phyloP scores from a whole-genome alignment of 92 coral and sea anemone genomes.

The Isaurus tuberculatus region DNA sequence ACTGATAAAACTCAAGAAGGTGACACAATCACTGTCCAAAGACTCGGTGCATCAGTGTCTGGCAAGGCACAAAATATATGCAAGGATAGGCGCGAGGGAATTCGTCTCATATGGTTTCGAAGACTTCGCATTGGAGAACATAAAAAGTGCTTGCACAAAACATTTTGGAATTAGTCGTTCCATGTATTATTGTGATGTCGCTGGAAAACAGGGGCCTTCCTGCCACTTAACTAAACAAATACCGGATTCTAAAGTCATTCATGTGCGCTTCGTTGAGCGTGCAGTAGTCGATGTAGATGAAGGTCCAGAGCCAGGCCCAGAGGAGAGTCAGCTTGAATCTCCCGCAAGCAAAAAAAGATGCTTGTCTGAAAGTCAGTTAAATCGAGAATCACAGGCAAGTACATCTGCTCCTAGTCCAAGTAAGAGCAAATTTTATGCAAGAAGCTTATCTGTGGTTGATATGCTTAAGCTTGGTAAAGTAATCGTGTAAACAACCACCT shows the following conservation, averaged over 20 bases:
- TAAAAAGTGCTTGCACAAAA: constrained; percentile 23
- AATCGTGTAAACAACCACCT: constrained; percentile 19
- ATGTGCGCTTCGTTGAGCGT: constrained; percentile 26
- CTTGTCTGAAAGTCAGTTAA: not conserved
- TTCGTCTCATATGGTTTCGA: not conserved
- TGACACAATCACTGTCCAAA: constrained; percentile 1
- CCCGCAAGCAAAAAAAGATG: constrained; percentile 8
- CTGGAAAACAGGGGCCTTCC: constrained; percentile 33
- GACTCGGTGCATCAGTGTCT: constrained; percentile 2
- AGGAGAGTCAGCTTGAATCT: constrained; percentile 19
- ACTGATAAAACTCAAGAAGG: not conserved
- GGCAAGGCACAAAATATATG: constrained; percentile 10
- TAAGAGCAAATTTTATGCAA: not conserved
- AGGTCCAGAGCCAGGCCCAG: constrained; percentile 9
- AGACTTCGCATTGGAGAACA: constrained; percentile 10
- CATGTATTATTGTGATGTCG: constrained; percentile 13
- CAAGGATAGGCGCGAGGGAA: constrained; percentile 21
- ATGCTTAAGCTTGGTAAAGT: constrained; percentile 1
- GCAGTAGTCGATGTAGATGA: constrained; percentile 27
- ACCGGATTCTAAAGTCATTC: constrained; percentile 26
- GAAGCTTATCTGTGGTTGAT: constrained; percentile 5
- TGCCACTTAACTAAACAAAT: constrained; percentile 20
- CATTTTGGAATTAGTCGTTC: constrained; percentile 5
- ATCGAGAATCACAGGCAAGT: not conserved
- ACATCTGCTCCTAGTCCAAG: not conserved